Evolutionary conservation across 2,797 vertebrate species (phyloP).

Genomic region (Anniella stebbinsi): DNA sequence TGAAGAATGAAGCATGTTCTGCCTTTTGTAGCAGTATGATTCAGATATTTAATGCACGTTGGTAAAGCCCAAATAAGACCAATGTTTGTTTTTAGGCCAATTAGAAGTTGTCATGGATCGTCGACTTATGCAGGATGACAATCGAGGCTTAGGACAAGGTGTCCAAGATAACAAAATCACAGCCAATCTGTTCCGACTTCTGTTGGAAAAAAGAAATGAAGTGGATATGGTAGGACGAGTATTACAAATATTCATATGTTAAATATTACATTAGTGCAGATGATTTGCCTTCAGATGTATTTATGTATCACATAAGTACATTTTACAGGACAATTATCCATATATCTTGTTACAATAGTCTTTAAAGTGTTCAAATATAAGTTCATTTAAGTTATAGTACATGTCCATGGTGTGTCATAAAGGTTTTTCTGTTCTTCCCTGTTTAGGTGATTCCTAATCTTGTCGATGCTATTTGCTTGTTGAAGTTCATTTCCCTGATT

Average conservation of each 20-base stretch:
- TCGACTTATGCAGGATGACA: constrained; percentile 94
- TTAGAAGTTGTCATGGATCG: constrained; percentile 94
- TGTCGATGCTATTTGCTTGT: neutral
- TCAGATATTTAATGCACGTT: neutral
- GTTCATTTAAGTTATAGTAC: neutral
- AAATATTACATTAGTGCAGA: constrained; percentile 1
- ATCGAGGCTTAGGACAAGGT: constrained; percentile 93
- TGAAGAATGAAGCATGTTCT: neutral
- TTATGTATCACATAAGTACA: neutral
- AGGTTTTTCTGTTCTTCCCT: neutral
- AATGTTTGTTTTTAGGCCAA: constrained; percentile 81
- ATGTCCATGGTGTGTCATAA: neutral
- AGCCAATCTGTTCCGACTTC: constrained; percentile 86
- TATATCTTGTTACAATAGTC: neutral
- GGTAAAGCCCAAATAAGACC: neutral
- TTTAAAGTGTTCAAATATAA: neutral
- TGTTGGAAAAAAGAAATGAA: constrained; percentile 85
- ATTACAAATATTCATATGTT: constrained; percentile 17
- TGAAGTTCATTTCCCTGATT: neutral
- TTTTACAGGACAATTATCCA: neutral
- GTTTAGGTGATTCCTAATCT: neutral
- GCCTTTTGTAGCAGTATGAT: neutral
- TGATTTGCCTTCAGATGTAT: neutral
- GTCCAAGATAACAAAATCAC: constrained; percentile 94
- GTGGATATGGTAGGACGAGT: constrained; percentile 77